phyloP scores from a whole-genome alignment of 2,113 vertebrate species.

The Lophura nycthemera region DNA sequence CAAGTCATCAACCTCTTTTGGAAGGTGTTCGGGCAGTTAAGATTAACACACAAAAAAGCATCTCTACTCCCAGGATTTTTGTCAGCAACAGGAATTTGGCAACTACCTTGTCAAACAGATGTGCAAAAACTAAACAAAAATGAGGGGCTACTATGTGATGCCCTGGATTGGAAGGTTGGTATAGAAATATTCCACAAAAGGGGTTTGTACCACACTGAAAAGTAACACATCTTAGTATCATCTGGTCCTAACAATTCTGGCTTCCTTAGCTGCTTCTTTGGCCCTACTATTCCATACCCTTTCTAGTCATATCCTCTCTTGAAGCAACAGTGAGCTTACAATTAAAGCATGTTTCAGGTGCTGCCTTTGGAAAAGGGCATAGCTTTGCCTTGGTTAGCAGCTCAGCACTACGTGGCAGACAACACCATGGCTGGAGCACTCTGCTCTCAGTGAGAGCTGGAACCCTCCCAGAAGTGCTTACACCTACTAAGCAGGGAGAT shows the following conservation, averaged over 20 bases:
- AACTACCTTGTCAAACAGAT: neutral
- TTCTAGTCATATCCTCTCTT: neutral
- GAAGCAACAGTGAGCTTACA: neutral
- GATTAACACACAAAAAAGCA: neutral
- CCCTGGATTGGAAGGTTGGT: neutral
- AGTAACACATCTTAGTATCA: fast-evolving
- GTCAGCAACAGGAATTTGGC: neutral
- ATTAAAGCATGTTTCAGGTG: neutral
- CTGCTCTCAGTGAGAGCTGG: fast-evolving
- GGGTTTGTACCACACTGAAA: neutral
- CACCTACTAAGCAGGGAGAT: fast-evolving
- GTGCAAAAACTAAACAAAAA: neutral
- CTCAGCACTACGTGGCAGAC: fast-evolving
- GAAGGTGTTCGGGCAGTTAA: neutral
- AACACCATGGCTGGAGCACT: fast-evolving
- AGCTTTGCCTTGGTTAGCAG: neutral
- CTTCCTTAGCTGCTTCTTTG: neutral
- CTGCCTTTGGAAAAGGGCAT: neutral
- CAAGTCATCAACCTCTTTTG: neutral
- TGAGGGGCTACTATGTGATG: neutral
- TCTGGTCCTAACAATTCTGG: neutral
- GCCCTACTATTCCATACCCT: neutral
- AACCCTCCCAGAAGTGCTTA: neutral
- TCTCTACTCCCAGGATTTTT: neutral
- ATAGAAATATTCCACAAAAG: neutral